Evolutionary conservation across 2,888 invertebrate genomes (phyloP), one percentile per base, ranked within the genome.

Genomic region (Phyllotreta striolata): DNA sequence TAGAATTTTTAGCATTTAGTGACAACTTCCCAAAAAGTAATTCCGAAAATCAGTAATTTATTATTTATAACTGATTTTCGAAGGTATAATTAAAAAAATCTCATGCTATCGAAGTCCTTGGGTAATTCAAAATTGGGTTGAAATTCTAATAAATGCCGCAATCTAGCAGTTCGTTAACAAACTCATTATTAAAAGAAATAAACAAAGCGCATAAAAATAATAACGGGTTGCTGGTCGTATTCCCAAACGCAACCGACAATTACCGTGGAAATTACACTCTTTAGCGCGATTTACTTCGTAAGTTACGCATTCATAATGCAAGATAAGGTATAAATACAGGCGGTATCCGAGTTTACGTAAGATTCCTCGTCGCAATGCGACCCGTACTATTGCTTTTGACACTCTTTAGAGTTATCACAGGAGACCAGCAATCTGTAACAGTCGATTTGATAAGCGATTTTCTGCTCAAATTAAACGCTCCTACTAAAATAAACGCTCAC

Each of bases 401-500:
- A 1, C 10, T 44, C 6, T 34, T 41, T 7, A 57, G 10, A n/a
- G 38, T 41, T 12, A 44, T 61, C 37, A n/a, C 39, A 10, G 57
- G 61, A 56, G 49, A 56, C 6, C 54, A 60, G 7, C 46, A 51
- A 41, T 24, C 35, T 9, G 65, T 63, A 44, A 57, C 63, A 0
- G 60, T 62, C 6, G 57, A 47, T n/a, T 47, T 69, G 6, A 49
- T 68, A 14, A 57, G 58, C 39, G 74, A 73, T 62, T 72, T 76
- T 64, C 40, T 75, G 9, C 9, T 62, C 8, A 51, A 46, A 35
- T 69, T 74, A 62, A 59, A 67, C 46, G 39, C 12, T 46, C 72
- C 75, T 8, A 60, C 62, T 6, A 71, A 67, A 64, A 55, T 76
- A 44, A 67, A 64, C 12, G 65, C 71, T 3, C 70, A 66, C 57